Conservation (phyloP, 2,888 invertebrate species). For the Pyralis farinalis region DNA sequence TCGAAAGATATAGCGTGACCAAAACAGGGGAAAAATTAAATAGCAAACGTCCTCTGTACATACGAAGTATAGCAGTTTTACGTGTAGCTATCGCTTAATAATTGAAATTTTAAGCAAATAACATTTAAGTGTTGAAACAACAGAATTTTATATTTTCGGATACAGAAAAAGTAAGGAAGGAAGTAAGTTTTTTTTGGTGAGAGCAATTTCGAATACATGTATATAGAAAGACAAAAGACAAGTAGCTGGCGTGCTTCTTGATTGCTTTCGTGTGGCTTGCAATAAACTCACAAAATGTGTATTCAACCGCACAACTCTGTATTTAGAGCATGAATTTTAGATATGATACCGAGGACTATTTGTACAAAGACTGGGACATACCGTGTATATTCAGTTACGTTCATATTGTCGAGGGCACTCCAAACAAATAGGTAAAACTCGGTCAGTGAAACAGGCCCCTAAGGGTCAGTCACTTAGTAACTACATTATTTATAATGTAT, state of each 20-base stretch:
- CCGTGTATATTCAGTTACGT: slow-evolving; percentile 7
- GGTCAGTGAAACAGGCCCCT: slow-evolving; percentile 8
- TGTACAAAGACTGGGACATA: slow-evolving; percentile 4
- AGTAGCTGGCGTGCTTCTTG: slow-evolving; percentile 31
- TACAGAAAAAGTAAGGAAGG: too few species aligned
- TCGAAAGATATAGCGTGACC: too few species aligned
- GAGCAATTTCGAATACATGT: background rate
- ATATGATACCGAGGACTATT: slow-evolving; percentile 20
- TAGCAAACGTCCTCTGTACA: too few species aligned
- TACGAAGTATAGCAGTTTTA: too few species aligned
- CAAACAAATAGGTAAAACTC: slow-evolving; percentile 10
- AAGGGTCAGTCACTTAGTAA: slow-evolving; percentile 4
- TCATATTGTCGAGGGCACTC: slow-evolving; percentile 8
- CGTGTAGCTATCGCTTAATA: too few species aligned
- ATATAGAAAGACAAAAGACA: background rate
- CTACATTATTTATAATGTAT: slow-evolving; percentile 3
- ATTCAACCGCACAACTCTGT: slow-evolving; percentile 39
- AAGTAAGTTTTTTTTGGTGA: too few species aligned
- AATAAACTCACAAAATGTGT: slow-evolving; percentile 49
- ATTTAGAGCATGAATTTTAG: slow-evolving; percentile 63
- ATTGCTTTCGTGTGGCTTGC: slow-evolving; percentile 54
- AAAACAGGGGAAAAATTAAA: too few species aligned
- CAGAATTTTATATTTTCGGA: too few species aligned
- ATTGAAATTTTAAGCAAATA: too few species aligned
- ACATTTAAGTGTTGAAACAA: too few species aligned